Percentiles rank a stretch among this genome's conserved stretches.
Evolutionary conservation across 2,888 invertebrate species (phyloP).

Genomic region (Plagiodera versicolora): DNA sequence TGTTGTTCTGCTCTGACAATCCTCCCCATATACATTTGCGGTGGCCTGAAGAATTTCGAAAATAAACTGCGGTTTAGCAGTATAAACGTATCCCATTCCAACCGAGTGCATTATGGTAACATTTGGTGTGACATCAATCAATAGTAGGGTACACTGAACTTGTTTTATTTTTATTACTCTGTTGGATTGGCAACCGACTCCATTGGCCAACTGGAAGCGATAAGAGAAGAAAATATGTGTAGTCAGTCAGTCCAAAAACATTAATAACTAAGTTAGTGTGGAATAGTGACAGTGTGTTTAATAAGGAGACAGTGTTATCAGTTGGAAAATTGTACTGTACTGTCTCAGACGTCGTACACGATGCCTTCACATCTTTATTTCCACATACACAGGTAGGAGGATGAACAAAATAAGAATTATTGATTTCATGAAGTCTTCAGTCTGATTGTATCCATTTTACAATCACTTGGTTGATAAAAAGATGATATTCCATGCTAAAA

Average conservation of each 20-base stretch:
- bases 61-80: constrained; percentile 13
- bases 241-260: constrained; percentile 21
- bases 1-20: neutral
- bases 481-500: too few species aligned
- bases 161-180: constrained; percentile 17
- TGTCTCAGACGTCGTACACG: neutral
- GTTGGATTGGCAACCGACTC: constrained; percentile 14
- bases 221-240: constrained; percentile 22
- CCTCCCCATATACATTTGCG: constrained; percentile 1
- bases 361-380: neutral
- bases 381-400: constrained; percentile 7
- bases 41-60: constrained; percentile 6
- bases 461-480: too few species aligned
- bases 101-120: constrained; percentile 14
- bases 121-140: constrained; percentile 21
- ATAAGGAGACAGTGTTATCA: neutral
- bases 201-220: constrained; percentile 25
- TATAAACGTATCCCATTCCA: constrained; percentile 13
- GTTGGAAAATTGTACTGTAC: neutral
- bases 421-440: too few species aligned
- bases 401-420: too few species aligned
- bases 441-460: too few species aligned
- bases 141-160: constrained; percentile 11
- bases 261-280: constrained; percentile 11
- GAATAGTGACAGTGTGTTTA: neutral